phyloP scores from a whole-genome alignment of 2,797 vertebrate genomes.

The Synaphobranchus kaupii region DNA sequence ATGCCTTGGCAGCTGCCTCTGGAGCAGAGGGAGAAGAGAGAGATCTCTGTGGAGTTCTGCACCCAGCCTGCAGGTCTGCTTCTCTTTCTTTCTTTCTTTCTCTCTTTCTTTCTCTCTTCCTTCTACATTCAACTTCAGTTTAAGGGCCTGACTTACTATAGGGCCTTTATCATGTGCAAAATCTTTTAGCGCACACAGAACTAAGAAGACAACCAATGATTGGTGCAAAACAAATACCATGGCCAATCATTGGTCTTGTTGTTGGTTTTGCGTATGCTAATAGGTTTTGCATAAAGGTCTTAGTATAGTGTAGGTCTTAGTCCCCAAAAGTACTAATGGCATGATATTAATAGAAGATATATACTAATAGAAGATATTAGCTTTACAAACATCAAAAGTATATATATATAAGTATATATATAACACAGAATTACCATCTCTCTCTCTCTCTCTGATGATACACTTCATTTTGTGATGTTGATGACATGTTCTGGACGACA shows the following conservation, averaged over 20 bases:
- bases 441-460: background rate
- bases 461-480: background rate
- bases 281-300: no score
- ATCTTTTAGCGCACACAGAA: no score
- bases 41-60: slow-evolving; percentile 92
- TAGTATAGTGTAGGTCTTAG: no score
- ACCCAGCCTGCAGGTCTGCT: slow-evolving; percentile 90
- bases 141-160: no score
- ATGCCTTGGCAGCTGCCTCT: slow-evolving; percentile 96
- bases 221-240: no score
- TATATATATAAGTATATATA: background rate
- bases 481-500: background rate
- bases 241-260: no score
- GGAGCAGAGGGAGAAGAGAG: slow-evolving; percentile 91
- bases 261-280: no score
- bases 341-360: background rate
- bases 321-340: background rate
- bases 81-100: slow-evolving; percentile 18
- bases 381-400: background rate
- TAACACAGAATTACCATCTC: background rate
- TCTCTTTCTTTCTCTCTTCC: no score
- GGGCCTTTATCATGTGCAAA: no score
- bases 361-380: background rate
- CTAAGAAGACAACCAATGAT: no score
- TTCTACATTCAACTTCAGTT: background rate